Evolutionary conservation across 1,140 invertebrate genomes (phyloP).

Genomic region (Berghia stephanieae): DNA sequence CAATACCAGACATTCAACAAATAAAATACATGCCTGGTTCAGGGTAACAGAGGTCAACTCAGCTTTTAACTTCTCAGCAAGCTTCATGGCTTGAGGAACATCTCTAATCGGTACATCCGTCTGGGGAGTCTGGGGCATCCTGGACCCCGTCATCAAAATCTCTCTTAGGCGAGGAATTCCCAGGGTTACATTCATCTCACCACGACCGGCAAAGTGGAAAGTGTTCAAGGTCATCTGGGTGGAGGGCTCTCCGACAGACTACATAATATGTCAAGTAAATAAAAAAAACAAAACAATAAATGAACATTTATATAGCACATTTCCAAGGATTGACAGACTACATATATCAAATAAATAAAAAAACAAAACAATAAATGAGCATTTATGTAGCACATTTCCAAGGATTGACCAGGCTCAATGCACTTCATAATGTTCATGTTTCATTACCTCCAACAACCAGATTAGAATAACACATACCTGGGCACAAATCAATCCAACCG

Average conservation of each 20-base stretch:
- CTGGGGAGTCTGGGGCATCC: conserved; percentile 91
- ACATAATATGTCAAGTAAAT: conserved; percentile 27
- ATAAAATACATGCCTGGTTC: conserved; percentile 73
- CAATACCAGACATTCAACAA: neutral
- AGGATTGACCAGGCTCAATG: no score
- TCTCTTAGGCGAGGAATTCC: conserved; percentile 94
- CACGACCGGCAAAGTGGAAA: conserved; percentile 98
- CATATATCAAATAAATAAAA: no score
- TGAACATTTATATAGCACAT: no score
- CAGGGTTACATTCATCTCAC: conserved; percentile 99
- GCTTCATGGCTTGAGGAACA: conserved; percentile 30
- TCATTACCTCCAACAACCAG: no score
- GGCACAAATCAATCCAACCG: conserved; percentile 94
- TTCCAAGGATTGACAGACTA: no score
- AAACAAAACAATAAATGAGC: no score
- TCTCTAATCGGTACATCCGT: conserved; percentile 88
- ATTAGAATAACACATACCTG: no score
- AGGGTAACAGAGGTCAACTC: conserved; percentile 81
- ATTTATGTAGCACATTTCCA: no score
- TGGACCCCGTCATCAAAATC: conserved; percentile 95
- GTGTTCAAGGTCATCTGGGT: conserved; percentile 99
- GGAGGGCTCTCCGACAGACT: conserved; percentile 96
- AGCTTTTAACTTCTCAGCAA: conserved; percentile 47
- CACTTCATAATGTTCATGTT: no score
- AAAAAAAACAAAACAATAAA: neutral